Conservation (phyloP, 2,888 invertebrate genomes). For the Tetropium fuscum region DNA sequence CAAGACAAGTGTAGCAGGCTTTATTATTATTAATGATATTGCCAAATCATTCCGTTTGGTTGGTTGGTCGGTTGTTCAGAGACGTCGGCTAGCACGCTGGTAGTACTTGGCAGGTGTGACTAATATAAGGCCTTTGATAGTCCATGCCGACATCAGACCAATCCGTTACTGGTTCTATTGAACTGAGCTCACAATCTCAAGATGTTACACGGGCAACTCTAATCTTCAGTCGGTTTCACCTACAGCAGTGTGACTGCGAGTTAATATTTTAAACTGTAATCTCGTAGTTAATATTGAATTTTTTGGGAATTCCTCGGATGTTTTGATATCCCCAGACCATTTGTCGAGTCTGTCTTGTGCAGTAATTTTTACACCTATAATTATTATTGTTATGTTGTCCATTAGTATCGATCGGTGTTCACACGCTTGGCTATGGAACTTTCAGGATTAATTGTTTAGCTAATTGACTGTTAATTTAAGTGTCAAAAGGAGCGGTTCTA, state of each 20-base stretch:
- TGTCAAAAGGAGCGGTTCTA: conserved; percentile 35
- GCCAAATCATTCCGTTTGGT: conserved; percentile 64
- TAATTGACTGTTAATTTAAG: conserved; percentile 44
- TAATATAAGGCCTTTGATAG: conserved; percentile 63
- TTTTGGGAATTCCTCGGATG: conserved; percentile 55
- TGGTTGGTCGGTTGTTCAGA: conserved; percentile 57
- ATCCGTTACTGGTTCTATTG: not conserved
- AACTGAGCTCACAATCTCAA: conserved; percentile 7
- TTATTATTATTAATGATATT: conserved; percentile 63
- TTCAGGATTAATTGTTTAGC: conserved; percentile 41
- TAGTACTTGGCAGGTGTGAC: conserved; percentile 66
- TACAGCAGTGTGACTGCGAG: conserved; percentile 62
- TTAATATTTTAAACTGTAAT: conserved; percentile 64
- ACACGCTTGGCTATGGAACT: conserved; percentile 31
- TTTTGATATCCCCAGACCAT: conserved; percentile 25
- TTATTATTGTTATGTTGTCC: conserved; percentile 2
- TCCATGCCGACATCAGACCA: conserved; percentile 61
- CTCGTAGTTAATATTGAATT: conserved; percentile 60
- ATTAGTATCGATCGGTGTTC: conserved; percentile 24
- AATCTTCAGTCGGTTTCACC: conserved; percentile 58
- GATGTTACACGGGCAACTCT: conserved; percentile 42
- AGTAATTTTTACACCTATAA: conserved; percentile 32
- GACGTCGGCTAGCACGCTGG: conserved; percentile 53
- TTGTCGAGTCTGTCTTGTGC: not conserved
- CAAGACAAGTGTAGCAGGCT: conserved; percentile 50